These are phyloP conservation scores for Gorsachius magnificus DNA, from an alignment of 2,797 vertebrate species.

Conservation along the genomic window DNA sequence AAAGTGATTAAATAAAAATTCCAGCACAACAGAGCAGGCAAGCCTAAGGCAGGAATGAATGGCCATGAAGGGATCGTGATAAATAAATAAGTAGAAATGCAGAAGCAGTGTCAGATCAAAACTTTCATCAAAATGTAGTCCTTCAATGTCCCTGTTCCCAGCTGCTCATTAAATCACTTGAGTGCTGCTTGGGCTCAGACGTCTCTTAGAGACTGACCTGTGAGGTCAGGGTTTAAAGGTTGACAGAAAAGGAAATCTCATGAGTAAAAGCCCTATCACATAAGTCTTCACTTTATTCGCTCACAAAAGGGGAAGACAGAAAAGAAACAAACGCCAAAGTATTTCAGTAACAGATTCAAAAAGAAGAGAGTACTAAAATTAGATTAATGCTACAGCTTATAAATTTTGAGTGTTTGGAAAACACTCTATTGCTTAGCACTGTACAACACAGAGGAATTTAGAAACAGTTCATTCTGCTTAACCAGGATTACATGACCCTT, in stretches of 20 bases:
- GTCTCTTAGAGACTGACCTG: background rate
- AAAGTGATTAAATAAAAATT: slow-evolving; percentile 26
- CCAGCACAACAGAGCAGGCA: background rate
- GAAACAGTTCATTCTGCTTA: background rate
- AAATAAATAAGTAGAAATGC: background rate
- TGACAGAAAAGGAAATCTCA: background rate
- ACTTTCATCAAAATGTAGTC: background rate
- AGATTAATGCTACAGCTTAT: background rate
- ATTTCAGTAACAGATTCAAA: background rate
- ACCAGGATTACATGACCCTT: slow-evolving; percentile 10
- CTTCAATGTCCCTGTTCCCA: background rate
- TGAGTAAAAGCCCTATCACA: background rate
- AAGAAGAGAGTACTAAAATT: background rate
- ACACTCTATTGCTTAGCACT: background rate
- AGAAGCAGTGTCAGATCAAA: background rate
- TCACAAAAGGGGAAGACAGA: background rate
- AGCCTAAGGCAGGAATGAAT: background rate
- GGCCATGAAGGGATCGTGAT: background rate
- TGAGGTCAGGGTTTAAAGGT: background rate
- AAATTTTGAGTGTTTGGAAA: background rate
- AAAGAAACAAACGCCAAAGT: background rate
- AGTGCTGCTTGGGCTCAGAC: background rate
- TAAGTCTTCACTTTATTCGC: background rate
- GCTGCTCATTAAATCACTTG: background rate
- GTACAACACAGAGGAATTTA: background rate